Evolutionary conservation across 2,888 invertebrate species (phyloP).

Genomic region (Dryadula phaetusa): DNA sequence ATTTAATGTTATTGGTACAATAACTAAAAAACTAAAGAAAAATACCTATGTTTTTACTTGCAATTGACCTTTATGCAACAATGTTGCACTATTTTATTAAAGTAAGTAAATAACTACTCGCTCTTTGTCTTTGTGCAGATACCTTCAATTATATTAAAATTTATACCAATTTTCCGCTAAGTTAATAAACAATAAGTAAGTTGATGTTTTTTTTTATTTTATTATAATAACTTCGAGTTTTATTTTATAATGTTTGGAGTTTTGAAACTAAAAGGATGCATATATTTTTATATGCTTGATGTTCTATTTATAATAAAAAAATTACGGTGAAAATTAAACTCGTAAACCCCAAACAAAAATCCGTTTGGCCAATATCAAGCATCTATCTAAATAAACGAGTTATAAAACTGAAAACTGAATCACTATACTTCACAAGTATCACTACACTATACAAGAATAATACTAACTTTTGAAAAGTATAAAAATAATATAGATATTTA

Average conservation of each 20-base stretch:
- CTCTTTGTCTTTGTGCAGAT: constrained; percentile 24
- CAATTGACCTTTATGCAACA: constrained; percentile 26
- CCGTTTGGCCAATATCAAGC: not conserved
- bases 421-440: too few relatives aligned
- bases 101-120: constrained; percentile 30
- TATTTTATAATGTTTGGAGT: constrained; percentile 3
- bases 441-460: too few relatives aligned
- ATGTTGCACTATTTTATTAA: constrained; percentile 39
- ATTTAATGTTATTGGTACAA: constrained; percentile 4
- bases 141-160: constrained; percentile 3
- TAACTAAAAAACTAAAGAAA: constrained; percentile 1
- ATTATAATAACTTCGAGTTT: not conserved
- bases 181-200: not conserved
- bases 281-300: not conserved
- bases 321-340: not conserved
- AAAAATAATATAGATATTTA: too few relatives aligned
- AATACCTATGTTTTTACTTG: constrained; percentile 1
- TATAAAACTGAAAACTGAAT: constrained; percentile 24
- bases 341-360: not conserved
- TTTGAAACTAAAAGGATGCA: not conserved
- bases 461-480: too few relatives aligned
- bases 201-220: not conserved
- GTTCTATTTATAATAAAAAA: constrained; percentile 10
- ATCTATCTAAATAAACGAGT: constrained; percentile 27
- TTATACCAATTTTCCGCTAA: constrained; percentile 6